Conservation (phyloP, 1,140 invertebrate genomes). For the Chironomus striatipennis region DNA sequence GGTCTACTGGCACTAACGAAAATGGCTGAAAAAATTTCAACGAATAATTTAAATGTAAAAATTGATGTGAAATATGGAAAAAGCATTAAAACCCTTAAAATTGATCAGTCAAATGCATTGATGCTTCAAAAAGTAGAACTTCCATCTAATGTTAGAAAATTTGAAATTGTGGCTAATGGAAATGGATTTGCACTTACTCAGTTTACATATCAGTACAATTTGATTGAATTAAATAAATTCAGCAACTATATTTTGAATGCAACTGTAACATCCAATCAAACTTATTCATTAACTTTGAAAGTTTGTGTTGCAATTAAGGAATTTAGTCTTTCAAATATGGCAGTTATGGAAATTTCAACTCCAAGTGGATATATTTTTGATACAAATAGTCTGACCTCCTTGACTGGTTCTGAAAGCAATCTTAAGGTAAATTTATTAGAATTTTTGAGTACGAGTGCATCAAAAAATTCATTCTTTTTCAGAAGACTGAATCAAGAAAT, state of each 20-base stretch:
- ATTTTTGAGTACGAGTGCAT: too few relatives aligned
- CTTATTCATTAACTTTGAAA: slow-evolving; percentile 76
- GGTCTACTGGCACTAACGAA: slow-evolving; percentile 61
- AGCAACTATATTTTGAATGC: slow-evolving; percentile 80
- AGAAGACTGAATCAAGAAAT: too few relatives aligned
- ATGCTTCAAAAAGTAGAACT: slow-evolving; percentile 65
- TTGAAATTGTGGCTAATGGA: slow-evolving; percentile 65
- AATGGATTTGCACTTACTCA: slow-evolving; percentile 76
- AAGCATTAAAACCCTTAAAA: slow-evolving; percentile 42
- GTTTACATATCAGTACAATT: slow-evolving; percentile 73
- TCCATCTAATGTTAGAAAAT: slow-evolving; percentile 28
- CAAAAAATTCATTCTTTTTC: too few relatives aligned
- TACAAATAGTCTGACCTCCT: slow-evolving; percentile 29
- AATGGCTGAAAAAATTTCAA: slow-evolving; percentile 48
- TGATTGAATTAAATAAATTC: slow-evolving; percentile 71
- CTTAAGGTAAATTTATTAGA: not conserved
- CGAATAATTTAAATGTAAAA: slow-evolving; percentile 45
- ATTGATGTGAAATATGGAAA: slow-evolving; percentile 36
- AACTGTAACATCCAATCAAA: slow-evolving; percentile 71
- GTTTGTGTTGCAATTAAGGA: slow-evolving; percentile 43
- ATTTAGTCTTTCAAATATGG: slow-evolving; percentile 59
- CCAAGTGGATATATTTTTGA: slow-evolving; percentile 53
- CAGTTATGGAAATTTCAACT: slow-evolving; percentile 70
- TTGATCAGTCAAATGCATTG: slow-evolving; percentile 61
- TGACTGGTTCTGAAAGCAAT: too few relatives aligned